Evolutionary conservation across 2,888 invertebrate genomes (phyloP).

Genomic region (Cremastinae sp.): DNA sequence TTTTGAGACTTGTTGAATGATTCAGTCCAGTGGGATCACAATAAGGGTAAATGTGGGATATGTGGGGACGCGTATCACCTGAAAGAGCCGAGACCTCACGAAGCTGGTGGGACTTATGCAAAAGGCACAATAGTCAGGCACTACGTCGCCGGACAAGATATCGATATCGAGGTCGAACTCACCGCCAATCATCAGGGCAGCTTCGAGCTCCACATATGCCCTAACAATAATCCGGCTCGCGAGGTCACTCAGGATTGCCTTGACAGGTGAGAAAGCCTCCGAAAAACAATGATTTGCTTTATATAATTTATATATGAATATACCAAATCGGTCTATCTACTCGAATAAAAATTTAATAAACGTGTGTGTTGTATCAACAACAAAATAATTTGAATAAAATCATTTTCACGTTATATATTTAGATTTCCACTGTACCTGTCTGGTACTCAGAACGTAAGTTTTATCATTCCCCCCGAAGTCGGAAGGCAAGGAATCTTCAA

Average conservation of each 20-base stretch:
- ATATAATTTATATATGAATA: no score
- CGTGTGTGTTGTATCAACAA: no score
- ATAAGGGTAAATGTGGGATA: constrained; percentile 92
- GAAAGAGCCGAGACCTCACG: constrained; percentile 89
- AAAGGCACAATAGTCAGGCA: constrained; percentile 92
- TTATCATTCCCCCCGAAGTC: constrained; percentile 87
- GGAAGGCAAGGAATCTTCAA: constrained; percentile 85
- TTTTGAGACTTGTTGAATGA: constrained; percentile 3
- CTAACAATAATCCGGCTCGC: constrained; percentile 89
- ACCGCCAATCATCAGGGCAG: constrained; percentile 95
- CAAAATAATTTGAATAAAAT: constrained; percentile 15
- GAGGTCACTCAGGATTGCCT: constrained; percentile 92
- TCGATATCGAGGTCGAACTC: constrained; percentile 92
- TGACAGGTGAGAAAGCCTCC: constrained; percentile 84
- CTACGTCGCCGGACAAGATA: constrained; percentile 92
- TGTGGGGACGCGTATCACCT: constrained; percentile 93
- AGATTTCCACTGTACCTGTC: constrained; percentile 88
- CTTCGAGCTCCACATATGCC: constrained; percentile 92
- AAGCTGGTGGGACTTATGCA: constrained; percentile 92
- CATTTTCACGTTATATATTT: constrained; percentile 26
- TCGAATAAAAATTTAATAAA: no score
- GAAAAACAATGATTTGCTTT: no score
- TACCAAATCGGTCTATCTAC: no score
- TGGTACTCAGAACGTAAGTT: constrained; percentile 87
- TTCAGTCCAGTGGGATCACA: constrained; percentile 93